Conservation (phyloP, 1,140 invertebrate genomes). For the Dolichoris vasculosae region DNA sequence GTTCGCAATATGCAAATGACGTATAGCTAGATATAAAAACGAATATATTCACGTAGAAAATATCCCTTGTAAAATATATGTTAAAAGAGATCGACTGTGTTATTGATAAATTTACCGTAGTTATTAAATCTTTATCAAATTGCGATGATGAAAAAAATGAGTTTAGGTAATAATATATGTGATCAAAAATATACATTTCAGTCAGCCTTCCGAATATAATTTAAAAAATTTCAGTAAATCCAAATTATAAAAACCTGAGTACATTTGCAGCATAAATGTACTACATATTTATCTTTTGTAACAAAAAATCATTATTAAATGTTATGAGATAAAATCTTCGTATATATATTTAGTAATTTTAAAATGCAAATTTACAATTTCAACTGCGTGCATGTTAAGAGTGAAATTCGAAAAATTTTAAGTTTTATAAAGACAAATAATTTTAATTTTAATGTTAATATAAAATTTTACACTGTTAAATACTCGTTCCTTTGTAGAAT, state of each 20-base stretch:
- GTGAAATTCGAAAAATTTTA: not conserved
- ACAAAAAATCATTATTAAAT: not conserved
- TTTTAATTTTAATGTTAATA: slow-evolving; percentile 17
- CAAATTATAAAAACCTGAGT: slow-evolving; percentile 16
- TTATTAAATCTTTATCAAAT: slow-evolving; percentile 35
- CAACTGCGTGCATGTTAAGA: not conserved
- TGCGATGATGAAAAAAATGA: slow-evolving; percentile 48
- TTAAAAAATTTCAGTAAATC: slow-evolving; percentile 32
- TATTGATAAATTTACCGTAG: slow-evolving; percentile 52
- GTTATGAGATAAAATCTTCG: slow-evolving; percentile 1
- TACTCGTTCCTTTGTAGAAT: not conserved
- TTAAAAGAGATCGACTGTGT: slow-evolving; percentile 63
- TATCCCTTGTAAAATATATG: slow-evolving; percentile 61
- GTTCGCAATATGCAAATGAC: slow-evolving; percentile 58
- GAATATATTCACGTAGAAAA: slow-evolving; percentile 59
- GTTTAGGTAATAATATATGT: slow-evolving; percentile 58
- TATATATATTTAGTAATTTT: slow-evolving; percentile 4
- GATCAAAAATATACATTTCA: slow-evolving; percentile 60
- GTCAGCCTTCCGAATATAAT: slow-evolving; percentile 56
- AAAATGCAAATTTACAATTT: slow-evolving; percentile 6
- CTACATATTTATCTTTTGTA: slow-evolving; percentile 39
- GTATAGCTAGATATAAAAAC: slow-evolving; percentile 50
- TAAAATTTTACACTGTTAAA: not conserved
- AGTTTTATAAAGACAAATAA: slow-evolving; percentile 12
- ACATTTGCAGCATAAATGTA: slow-evolving; percentile 1